Evolutionary conservation across 2,888 invertebrate species (phyloP).

Genomic region (Drosophila melanocephala): DNA sequence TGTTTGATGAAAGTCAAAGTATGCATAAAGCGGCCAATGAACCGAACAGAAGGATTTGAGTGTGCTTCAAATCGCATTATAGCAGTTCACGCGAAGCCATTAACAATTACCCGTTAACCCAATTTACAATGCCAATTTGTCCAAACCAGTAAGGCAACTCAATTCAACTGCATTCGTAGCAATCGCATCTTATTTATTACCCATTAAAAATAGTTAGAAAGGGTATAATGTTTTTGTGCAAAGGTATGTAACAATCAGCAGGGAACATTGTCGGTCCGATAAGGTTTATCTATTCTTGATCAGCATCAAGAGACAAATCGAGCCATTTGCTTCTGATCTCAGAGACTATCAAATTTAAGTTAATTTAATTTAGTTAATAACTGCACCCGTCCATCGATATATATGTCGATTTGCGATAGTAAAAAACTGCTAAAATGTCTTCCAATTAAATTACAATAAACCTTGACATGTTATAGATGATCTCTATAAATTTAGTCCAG

Average conservation of each 20-base stretch:
- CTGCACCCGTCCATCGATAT: neutral
- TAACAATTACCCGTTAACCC: constrained; percentile 58
- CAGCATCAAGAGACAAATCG: neutral
- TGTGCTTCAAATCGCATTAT: neutral
- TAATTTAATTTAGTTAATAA: neutral
- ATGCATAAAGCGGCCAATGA: constrained; percentile 51
- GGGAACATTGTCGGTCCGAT: neutral
- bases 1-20: constrained; percentile 55
- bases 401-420: neutral
- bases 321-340: neutral
- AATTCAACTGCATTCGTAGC: constrained; percentile 39
- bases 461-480: neutral
- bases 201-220: neutral
- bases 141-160: constrained; percentile 59
- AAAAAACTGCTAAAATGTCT: neutral
- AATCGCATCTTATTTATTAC: neutral
- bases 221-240: neutral
- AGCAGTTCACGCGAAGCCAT: constrained; percentile 27
- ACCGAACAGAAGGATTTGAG: constrained; percentile 45
- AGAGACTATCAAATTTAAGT: neutral
- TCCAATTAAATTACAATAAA: neutral
- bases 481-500: neutral
- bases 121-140: constrained; percentile 50
- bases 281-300: neutral
- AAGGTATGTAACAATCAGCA: neutral